Conservation (phyloP, 2,113 vertebrate genomes). For the Callionymus lyra region DNA sequence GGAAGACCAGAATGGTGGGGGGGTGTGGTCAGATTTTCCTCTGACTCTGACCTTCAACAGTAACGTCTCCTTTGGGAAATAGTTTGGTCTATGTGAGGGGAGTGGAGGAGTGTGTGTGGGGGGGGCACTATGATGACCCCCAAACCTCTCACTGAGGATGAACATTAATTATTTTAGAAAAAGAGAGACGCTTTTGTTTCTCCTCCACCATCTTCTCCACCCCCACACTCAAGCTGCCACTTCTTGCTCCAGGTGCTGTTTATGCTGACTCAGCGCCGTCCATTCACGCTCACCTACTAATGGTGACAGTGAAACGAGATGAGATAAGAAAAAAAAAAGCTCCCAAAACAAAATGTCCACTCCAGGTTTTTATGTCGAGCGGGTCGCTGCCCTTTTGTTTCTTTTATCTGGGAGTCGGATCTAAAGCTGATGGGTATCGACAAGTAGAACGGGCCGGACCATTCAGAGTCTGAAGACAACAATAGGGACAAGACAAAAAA, state of each 20-base stretch:
- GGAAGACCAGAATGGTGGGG: conserved; percentile 37
- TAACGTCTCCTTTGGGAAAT: conserved; percentile 45
- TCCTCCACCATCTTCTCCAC: background rate
- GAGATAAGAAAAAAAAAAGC: conserved; percentile 36
- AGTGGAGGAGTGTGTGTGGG: too few relatives aligned
- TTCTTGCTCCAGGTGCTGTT: conserved; percentile 26
- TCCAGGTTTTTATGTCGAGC: conserved; percentile 16
- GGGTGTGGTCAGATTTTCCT: conserved; percentile 25
- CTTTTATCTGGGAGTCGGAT: conserved; percentile 31
- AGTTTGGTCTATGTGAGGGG: conserved; percentile 2
- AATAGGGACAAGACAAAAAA: conserved; percentile 5
- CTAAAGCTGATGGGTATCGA: conserved; percentile 41
- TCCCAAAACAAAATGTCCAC: conserved; percentile 26
- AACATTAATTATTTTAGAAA: conserved; percentile 26
- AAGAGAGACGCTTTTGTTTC: conserved; percentile 6
- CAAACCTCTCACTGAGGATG: conserved; percentile 8
- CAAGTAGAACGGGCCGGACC: conserved; percentile 22
- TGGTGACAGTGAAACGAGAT: conserved; percentile 35
- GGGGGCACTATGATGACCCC: conserved; percentile 10
- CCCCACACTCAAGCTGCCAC: conserved; percentile 1
- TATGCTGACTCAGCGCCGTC: conserved; percentile 36
- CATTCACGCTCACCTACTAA: conserved; percentile 26
- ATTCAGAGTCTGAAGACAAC: conserved; percentile 12
- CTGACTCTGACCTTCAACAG: conserved; percentile 49
- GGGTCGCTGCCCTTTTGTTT: conserved; percentile 32